Evolutionary conservation across 1,140 invertebrate genomes (phyloP).

Genomic region (Hypothenemus hampei): DNA sequence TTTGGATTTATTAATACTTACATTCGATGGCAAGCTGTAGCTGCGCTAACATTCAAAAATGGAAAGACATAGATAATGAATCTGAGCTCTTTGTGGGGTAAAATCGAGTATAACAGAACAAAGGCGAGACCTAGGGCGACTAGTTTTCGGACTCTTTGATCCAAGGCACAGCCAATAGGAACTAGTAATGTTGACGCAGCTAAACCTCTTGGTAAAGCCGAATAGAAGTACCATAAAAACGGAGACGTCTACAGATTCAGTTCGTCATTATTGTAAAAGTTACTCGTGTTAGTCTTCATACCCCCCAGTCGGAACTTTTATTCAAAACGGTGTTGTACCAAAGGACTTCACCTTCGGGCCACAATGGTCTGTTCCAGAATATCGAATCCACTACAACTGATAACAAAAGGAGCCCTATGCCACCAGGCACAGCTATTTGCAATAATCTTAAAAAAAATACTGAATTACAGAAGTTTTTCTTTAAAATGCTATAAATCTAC

Average conservation of each 20-base stretch:
- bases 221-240: slow-evolving; percentile 98
- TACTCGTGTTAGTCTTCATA: slow-evolving; percentile 60
- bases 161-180: slow-evolving; percentile 72
- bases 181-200: slow-evolving; percentile 75
- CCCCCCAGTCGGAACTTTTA: slow-evolving; percentile 94
- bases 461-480: background rate
- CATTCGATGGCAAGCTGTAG: slow-evolving; percentile 79
- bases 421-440: slow-evolving; percentile 67
- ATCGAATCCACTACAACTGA: slow-evolving; percentile 86
- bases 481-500: slow-evolving; percentile 41
- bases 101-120: slow-evolving; percentile 84
- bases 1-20: no score
- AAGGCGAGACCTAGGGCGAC: slow-evolving; percentile 75
- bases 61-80: slow-evolving; percentile 98
- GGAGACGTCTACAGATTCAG: slow-evolving; percentile 70
- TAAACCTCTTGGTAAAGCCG: slow-evolving; percentile 87
- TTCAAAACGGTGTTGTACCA: slow-evolving; percentile 95
- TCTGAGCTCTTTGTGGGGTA: slow-evolving; percentile 97
- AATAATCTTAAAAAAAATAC: slow-evolving; percentile 58
- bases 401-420: slow-evolving; percentile 60
- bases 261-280: background rate
- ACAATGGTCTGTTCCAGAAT: slow-evolving; percentile 86
- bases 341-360: slow-evolving; percentile 97
- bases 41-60: slow-evolving; percentile 86
- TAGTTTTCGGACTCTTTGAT: slow-evolving; percentile 64